Conservation (phyloP, 2,113 vertebrate species). For the Formicarius rufipectus region DNA sequence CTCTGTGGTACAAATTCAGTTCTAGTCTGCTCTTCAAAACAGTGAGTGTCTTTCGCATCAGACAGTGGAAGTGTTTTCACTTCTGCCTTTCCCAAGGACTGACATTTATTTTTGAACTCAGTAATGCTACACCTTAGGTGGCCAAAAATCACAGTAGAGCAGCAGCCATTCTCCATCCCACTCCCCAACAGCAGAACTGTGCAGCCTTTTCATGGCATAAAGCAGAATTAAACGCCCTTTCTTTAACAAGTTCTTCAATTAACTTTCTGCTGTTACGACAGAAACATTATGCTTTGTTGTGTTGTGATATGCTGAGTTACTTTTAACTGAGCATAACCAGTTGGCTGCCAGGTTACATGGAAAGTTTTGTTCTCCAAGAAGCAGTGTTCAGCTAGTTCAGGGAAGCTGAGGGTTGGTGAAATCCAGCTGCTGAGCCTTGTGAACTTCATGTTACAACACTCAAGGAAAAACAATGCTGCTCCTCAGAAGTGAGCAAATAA, state of each 20-base stretch:
- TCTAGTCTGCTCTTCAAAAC: background rate
- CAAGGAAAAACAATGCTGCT: slow-evolving; percentile 16
- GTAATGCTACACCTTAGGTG: background rate
- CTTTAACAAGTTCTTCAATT: background rate
- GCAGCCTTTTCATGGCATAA: background rate
- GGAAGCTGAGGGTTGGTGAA: background rate
- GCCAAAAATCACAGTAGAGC: background rate
- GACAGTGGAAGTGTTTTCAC: background rate
- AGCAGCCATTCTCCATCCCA: background rate
- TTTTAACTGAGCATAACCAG: background rate
- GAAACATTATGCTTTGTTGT: background rate
- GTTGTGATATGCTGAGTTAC: background rate
- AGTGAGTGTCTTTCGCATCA: background rate
- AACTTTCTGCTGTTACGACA: background rate
- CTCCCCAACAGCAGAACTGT: background rate
- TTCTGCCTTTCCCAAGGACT: background rate
- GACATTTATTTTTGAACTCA: background rate
- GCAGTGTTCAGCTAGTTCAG: background rate
- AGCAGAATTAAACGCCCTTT: background rate
- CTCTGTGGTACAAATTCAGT: background rate
- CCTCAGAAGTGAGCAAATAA: slow-evolving; percentile 10
- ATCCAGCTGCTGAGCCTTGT: background rate
- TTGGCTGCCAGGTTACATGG: background rate
- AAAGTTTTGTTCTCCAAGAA: background rate
- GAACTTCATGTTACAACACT: background rate